Conservation (phyloP, 2,113 vertebrate species). For the Melierax canorus region DNA sequence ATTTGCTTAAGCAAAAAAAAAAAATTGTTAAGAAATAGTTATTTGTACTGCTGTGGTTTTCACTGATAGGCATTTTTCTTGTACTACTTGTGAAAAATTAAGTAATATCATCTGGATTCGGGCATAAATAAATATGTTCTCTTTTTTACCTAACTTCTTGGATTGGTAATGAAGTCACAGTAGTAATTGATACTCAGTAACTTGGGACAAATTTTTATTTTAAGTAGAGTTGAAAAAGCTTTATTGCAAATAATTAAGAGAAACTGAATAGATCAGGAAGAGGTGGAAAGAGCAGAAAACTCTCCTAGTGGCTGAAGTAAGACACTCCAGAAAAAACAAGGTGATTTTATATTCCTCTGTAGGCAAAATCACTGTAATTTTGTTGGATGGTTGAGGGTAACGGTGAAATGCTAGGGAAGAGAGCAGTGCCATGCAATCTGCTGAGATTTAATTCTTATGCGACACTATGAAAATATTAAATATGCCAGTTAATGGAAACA, state of each 20-base stretch:
- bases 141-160: background rate
- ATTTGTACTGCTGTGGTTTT: background rate
- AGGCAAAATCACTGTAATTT: background rate
- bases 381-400: background rate
- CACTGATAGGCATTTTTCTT: background rate
- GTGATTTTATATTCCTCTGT: background rate
- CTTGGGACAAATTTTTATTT: background rate
- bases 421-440: background rate
- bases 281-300: background rate
- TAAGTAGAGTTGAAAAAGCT: background rate
- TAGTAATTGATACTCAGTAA: background rate
- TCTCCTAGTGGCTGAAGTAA: background rate
- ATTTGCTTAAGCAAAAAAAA: background rate
- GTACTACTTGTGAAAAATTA: background rate
- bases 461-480: background rate
- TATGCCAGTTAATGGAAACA: background rate
- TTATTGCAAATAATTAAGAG: background rate
- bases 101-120: background rate
- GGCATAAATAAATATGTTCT: background rate
- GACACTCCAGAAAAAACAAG: background rate
- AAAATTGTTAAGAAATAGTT: background rate
- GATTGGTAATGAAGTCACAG: background rate
- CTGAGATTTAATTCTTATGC: background rate
- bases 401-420: background rate
- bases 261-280: background rate